phyloP scores from a whole-genome alignment of 2,888 invertebrate genomes.

The Eupithecia centaureata region DNA sequence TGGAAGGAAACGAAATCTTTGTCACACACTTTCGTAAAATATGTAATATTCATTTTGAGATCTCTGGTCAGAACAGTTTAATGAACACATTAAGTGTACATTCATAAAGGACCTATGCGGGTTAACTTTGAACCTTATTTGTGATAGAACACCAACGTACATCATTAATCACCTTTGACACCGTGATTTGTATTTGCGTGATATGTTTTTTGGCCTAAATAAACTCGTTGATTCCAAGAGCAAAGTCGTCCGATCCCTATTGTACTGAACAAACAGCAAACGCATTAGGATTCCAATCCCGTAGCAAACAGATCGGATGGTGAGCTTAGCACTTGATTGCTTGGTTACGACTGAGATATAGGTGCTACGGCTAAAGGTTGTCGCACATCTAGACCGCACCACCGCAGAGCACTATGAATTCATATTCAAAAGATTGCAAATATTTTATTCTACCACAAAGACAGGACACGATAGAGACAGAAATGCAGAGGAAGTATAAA shows the following conservation, averaged over 20 bases:
- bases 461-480: too few species aligned
- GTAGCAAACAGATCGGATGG: constrained; percentile 9
- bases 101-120: too few species aligned
- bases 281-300: constrained; percentile 15
- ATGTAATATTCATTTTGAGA: too few species aligned
- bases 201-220: not conserved
- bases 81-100: too few species aligned
- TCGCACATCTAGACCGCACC: not conserved
- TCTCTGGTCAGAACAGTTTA: not conserved
- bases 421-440: too few species aligned
- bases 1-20: too few species aligned
- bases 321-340: constrained; percentile 13
- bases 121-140: too few species aligned
- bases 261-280: not conserved
- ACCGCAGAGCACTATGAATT: too few species aligned
- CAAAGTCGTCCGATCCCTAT: not conserved
- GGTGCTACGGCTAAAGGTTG: not conserved
- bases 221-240: not conserved
- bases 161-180: not conserved
- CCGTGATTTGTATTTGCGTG: not conserved
- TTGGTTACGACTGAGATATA: constrained; percentile 2
- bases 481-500: too few species aligned
- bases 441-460: too few species aligned
- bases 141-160: too few species aligned
- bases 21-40: too few species aligned